These are phyloP conservation scores for Tapirus indicus DNA, from an alignment of 2,797 vertebrate species.

Conservation along the genomic window DNA sequence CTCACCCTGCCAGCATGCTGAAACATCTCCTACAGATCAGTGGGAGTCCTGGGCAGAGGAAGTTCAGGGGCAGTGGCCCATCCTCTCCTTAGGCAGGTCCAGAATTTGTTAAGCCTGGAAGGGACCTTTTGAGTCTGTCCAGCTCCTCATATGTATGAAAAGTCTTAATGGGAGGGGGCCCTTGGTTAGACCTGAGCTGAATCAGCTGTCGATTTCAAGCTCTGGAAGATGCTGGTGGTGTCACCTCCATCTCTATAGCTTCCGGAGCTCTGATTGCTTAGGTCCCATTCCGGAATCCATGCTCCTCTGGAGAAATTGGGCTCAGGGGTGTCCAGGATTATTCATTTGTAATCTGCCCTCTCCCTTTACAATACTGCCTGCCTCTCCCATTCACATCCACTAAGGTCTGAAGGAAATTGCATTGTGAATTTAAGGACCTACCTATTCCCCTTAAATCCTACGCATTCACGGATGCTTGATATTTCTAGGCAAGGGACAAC, in stretches of 20 bases:
- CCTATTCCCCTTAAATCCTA: not conserved
- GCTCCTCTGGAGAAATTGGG: not conserved
- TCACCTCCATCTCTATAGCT: not conserved
- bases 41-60: not conserved
- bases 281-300: not conserved
- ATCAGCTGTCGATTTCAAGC: not conserved
- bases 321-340: not conserved
- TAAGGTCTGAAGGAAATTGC: not conserved
- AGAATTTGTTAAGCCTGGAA: not conserved
- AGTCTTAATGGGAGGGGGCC: not conserved
- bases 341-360: not conserved
- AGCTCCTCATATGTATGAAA: not conserved
- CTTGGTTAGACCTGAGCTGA: not conserved
- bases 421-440: not conserved
- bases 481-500: not conserved
- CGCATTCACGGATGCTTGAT: not conserved
- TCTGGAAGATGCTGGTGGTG: not conserved
- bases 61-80: not conserved
- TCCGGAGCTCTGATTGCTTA: not conserved
- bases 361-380: not conserved
- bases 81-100: not conserved
- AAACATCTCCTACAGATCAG: not conserved
- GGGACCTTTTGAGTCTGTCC: not conserved
- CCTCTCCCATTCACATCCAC: not conserved
- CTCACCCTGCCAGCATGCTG: accelerated